Conservation (phyloP, 2,113 vertebrate species). For the Myocastor coypus region DNA sequence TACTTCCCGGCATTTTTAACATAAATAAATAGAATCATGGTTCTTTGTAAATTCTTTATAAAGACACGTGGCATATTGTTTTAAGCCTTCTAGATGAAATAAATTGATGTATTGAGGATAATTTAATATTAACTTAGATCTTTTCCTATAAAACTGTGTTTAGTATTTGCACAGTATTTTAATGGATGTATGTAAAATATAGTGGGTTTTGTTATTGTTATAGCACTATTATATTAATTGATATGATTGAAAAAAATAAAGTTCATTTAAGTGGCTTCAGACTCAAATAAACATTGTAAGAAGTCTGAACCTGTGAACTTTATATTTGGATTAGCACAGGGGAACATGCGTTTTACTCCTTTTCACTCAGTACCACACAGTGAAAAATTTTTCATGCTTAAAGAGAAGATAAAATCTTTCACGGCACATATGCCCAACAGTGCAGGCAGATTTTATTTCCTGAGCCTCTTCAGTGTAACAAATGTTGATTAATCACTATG, state of each 20-base stretch:
- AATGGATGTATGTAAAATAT: neutral
- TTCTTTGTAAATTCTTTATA: neutral
- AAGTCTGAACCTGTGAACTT: constrained; percentile 6
- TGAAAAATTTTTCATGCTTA: constrained; percentile 64
- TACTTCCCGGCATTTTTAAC: constrained; percentile 70
- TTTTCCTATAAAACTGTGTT: neutral
- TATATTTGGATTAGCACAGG: constrained; percentile 39
- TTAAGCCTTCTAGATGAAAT: neutral
- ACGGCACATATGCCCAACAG: constrained; percentile 21
- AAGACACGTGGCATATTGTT: too few species aligned
- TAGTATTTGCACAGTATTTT: neutral
- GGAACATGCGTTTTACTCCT: constrained; percentile 41
- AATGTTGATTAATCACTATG: constrained; percentile 65
- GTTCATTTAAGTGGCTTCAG: constrained; percentile 44
- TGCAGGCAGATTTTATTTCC: constrained; percentile 69
- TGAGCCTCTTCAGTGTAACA: constrained; percentile 68
- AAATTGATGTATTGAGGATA: neutral
- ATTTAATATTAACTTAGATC: neutral
- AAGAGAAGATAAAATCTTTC: constrained; percentile 55
- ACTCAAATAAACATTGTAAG: constrained; percentile 42
- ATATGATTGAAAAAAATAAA: neutral
- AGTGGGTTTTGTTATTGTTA: neutral
- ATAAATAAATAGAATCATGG: neutral
- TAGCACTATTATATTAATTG: neutral
- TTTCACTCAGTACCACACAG: constrained; percentile 26